These are phyloP conservation scores for Lordiphosa andalusiaca DNA, from an alignment of 2,888 invertebrate genomes.

Conservation along the genomic window DNA sequence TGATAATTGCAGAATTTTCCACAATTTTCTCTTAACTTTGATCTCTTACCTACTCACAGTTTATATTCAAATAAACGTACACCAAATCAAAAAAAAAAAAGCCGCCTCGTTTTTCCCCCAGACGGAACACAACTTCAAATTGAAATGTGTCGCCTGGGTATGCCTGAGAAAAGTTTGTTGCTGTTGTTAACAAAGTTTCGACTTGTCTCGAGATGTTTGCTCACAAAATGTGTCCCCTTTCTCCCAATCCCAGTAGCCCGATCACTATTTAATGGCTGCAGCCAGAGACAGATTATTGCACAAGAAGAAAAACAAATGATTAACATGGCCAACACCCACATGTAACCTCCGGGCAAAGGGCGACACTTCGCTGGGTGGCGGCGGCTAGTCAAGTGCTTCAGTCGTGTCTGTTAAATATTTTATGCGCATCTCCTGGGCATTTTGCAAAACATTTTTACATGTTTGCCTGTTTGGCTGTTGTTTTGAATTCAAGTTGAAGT, in stretches of 20 bases:
- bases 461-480: constrained; percentile 38
- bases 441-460: constrained; percentile 68
- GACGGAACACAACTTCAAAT: constrained; percentile 40
- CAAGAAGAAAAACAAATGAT: constrained; percentile 53
- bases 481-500: constrained; percentile 39
- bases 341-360: constrained; percentile 19
- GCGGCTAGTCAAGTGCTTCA: constrained; percentile 15
- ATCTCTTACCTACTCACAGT: no score
- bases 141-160: constrained; percentile 66
- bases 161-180: constrained; percentile 33
- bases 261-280: constrained; percentile 57
- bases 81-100: no score
- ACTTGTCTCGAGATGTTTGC: neutral
- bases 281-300: constrained; percentile 55
- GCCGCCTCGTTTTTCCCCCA: constrained; percentile 2
- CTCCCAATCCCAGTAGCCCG: constrained; percentile 33
- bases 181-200: constrained; percentile 25
- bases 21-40: no score
- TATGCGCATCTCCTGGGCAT: constrained; percentile 78
- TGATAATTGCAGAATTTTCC: no score
- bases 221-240: neutral
- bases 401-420: constrained; percentile 77
- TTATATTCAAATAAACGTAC: no score
- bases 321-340: constrained; percentile 57
- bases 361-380: constrained; percentile 5